Evolutionary conservation across 2,797 vertebrate species (phyloP).

Genomic region (Benthosema pterotum): DNA sequence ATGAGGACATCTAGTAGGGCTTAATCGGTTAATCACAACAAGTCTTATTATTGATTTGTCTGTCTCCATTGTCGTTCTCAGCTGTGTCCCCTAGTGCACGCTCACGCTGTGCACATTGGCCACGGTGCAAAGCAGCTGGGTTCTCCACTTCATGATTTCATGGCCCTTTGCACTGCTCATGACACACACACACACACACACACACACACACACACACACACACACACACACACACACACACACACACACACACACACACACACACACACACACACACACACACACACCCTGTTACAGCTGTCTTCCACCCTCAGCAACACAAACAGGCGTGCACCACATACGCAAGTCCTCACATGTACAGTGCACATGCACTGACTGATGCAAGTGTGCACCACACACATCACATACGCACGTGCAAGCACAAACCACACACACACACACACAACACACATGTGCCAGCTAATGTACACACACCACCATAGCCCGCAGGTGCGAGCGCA

Average conservation of each 20-base stretch:
- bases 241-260: constrained; percentile 1
- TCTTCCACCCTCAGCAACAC: background rate
- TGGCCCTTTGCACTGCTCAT: too few relatives aligned
- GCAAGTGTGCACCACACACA: background rate
- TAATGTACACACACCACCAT: background rate
- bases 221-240: background rate
- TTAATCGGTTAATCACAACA: too few relatives aligned
- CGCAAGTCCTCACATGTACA: background rate
- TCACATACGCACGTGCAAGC: background rate
- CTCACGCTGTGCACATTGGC: constrained; percentile 42
- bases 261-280: constrained; percentile 20
- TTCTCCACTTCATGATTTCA: constrained; percentile 20
- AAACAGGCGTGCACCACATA: background rate
- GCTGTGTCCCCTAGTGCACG: constrained; percentile 15
- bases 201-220: background rate
- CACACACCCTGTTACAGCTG: background rate
- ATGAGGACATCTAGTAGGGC: too few relatives aligned
- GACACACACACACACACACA: background rate
- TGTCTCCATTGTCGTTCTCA: constrained; percentile 15
- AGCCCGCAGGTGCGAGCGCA: constrained; percentile 6
- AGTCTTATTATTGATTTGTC: background rate
- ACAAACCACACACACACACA: background rate
- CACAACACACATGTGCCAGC: background rate
- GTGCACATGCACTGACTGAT: background rate
- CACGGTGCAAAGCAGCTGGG: constrained; percentile 62